A percentile compares a stretch with the other conserved stretches of the same genome.
Conservation (phyloP, 2,113 vertebrate species). For the Okapia johnstoni region DNA sequence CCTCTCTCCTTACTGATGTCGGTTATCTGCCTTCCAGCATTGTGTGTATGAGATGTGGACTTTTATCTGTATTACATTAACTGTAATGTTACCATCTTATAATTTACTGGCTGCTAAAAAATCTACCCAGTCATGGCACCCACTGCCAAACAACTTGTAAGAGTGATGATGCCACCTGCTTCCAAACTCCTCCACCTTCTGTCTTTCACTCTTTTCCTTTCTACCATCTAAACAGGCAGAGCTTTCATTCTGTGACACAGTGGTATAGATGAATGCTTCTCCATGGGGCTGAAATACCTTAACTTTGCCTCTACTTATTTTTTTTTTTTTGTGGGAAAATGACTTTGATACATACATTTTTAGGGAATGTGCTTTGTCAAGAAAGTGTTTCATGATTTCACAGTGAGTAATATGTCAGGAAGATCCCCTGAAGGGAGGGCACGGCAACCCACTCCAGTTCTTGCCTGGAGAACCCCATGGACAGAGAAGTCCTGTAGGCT, state of each 20-base stretch:
- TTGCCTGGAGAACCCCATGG: too few species aligned
- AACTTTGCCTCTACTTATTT: not conserved
- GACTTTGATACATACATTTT: not conserved
- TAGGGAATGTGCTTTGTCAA: not conserved
- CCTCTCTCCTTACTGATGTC: not conserved
- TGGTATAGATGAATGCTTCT: not conserved
- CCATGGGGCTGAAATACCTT: not conserved
- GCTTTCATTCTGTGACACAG: accelerated
- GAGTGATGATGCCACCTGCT: not conserved
- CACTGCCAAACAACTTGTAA: not conserved
- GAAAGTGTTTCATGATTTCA: not conserved
- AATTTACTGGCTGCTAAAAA: not conserved
- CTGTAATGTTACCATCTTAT: not conserved
- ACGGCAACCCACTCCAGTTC: not conserved
- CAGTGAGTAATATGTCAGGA: not conserved
- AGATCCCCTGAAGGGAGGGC: not conserved
- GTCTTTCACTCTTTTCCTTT: not conserved
- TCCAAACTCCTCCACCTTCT: not conserved
- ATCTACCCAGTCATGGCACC: not conserved
- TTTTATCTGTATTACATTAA: not conserved
- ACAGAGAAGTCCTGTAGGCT: not conserved
- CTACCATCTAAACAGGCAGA: not conserved
- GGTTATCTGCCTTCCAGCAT: not conserved
- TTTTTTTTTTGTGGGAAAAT: not conserved
- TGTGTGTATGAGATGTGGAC: not conserved